phyloP scores from a whole-genome alignment of 2,888 invertebrate genomes.

The Nemotelus nigrinus region DNA sequence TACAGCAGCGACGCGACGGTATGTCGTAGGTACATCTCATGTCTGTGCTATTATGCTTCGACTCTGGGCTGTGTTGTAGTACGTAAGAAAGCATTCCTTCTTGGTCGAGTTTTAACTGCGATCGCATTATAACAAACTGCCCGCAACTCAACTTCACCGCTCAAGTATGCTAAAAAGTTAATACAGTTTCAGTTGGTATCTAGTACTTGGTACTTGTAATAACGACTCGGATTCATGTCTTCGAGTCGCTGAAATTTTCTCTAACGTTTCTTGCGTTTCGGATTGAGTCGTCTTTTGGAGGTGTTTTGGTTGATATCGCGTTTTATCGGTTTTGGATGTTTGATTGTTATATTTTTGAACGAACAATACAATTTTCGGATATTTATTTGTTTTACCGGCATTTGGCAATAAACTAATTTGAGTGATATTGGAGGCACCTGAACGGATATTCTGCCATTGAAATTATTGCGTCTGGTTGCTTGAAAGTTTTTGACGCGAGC shows the following conservation, averaged over 20 bases:
- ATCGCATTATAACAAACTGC: constrained; percentile 53
- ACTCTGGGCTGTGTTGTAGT: constrained; percentile 36
- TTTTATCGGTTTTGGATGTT: constrained; percentile 19
- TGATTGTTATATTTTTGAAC: too few species aligned
- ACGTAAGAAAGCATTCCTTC: constrained; percentile 50
- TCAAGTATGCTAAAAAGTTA: constrained; percentile 54
- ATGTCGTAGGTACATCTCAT: constrained; percentile 40
- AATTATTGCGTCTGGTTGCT: too few species aligned
- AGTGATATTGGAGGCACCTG: neutral
- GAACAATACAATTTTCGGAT: neutral
- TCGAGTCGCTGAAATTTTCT: constrained; percentile 28
- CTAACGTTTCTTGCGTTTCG: constrained; percentile 5
- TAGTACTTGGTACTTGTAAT: constrained; percentile 54
- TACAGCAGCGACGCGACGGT: constrained; percentile 25
- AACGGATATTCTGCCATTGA: too few species aligned
- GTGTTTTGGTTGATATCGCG: constrained; percentile 19
- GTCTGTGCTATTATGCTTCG: constrained; percentile 36
- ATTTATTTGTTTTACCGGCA: neutral
- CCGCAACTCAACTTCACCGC: constrained; percentile 49
- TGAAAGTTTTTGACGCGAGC: too few species aligned
- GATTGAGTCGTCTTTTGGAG: neutral
- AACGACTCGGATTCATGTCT: constrained; percentile 45
- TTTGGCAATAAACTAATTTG: neutral
- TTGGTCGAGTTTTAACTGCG: constrained; percentile 51
- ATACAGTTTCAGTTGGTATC: constrained; percentile 55